These are phyloP conservation scores for Tachina lurida DNA, from an alignment of 2,888 invertebrate genomes.

Conservation along the genomic window DNA sequence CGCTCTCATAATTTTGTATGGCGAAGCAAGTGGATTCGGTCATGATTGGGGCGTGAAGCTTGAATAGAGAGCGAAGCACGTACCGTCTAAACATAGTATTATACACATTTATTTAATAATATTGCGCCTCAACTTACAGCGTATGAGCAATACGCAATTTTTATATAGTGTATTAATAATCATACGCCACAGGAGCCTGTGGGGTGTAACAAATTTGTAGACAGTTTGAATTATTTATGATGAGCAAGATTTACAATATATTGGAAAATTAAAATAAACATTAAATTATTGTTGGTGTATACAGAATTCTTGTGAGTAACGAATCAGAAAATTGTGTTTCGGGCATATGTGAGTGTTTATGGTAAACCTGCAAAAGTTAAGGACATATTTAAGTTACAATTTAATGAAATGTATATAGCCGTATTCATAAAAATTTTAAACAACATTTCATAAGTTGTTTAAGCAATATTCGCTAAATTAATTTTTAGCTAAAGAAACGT, in stretches of 20 bases:
- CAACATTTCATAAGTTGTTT: no score
- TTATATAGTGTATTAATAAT: background rate
- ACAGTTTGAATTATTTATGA: constrained; percentile 8
- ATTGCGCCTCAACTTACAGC: background rate
- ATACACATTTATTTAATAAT: background rate
- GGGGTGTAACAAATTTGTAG: background rate
- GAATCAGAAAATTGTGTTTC: background rate
- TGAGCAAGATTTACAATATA: no score
- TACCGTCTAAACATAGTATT: no score
- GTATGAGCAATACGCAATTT: constrained; percentile 23
- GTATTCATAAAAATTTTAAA: no score
- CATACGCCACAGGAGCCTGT: constrained; percentile 30
- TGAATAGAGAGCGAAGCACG: no score
- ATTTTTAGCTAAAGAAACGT: no score
- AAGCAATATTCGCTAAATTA: no score
- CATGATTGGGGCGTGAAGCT: no score
- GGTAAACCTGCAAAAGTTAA: background rate
- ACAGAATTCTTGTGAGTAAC: background rate
- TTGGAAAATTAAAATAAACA: background rate
- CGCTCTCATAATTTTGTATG: no score
- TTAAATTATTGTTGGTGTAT: background rate
- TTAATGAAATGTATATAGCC: no score
- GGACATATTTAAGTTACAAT: no score
- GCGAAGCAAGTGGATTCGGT: no score
- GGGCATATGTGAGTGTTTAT: background rate